Conservation (phyloP, 2,888 invertebrate species). For the Galerucella calmariensis region DNA sequence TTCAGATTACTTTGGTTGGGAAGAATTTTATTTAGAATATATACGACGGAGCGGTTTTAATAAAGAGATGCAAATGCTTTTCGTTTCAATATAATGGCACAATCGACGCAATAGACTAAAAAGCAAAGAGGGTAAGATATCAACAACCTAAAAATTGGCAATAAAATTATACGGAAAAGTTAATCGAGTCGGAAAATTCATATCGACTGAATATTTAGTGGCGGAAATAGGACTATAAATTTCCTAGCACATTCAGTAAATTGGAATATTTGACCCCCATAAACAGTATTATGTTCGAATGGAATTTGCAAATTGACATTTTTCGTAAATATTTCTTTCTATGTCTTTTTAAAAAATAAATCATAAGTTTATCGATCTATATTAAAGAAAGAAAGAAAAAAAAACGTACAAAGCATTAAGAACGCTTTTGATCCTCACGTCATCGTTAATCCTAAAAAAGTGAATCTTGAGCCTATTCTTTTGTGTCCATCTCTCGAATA, state of each 20-base stretch:
- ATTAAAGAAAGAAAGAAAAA: neutral
- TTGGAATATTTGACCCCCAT: conserved; percentile 66
- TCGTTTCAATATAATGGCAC: neutral
- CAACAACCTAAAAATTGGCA: conserved; percentile 60
- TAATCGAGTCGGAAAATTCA: conserved; percentile 59
- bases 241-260: conserved; percentile 60
- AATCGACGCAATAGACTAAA: conserved; percentile 25
- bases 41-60: neutral
- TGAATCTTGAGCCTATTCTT: conserved; percentile 12
- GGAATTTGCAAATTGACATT: conserved; percentile 62
- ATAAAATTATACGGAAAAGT: conserved; percentile 62
- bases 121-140: conserved; percentile 51
- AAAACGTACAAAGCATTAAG: conserved; percentile 5
- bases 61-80: conserved; percentile 5
- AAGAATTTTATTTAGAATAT: neutral
- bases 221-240: conserved; percentile 64
- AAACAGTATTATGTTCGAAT: conserved; percentile 61
- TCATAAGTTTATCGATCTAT: conserved; percentile 1
- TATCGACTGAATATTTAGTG: conserved; percentile 62
- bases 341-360: conserved; percentile 27
- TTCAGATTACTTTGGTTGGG: neutral
- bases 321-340: conserved; percentile 43
- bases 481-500: conserved; percentile 13
- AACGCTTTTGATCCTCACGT: neutral
- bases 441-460: conserved; percentile 23